Evolutionary conservation across 1,140 invertebrate genomes (phyloP).

Genomic region (Aphelenchoides avenae): DNA sequence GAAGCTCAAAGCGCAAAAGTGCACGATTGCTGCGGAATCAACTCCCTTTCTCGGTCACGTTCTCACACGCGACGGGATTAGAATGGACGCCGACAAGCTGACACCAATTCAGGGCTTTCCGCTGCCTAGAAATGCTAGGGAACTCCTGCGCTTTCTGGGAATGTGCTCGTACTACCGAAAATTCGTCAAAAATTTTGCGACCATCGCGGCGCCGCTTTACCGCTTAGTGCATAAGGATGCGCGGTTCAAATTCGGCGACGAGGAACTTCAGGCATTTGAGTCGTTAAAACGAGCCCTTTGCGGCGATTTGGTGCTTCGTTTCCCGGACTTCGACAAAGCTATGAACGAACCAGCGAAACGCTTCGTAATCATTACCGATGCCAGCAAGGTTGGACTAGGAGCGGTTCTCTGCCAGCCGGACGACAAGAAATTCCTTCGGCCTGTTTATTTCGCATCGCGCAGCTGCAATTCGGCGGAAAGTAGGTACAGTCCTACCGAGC

Average conservation of each 20-base stretch:
- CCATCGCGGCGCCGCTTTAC: too few species aligned
- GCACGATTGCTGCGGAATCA: not conserved
- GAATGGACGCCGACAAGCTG: constrained; percentile 6
- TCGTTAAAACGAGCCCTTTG: too few species aligned
- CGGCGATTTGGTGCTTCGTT: constrained; percentile 2
- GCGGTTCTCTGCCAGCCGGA: constrained; percentile 3
- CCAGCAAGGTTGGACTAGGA: constrained; percentile 1
- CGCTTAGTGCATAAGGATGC: too few species aligned
- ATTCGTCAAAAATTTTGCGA: too few species aligned
- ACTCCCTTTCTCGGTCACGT: not conserved
- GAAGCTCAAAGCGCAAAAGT: too few species aligned
- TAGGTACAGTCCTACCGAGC: constrained; percentile 2
- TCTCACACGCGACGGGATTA: constrained; percentile 1
- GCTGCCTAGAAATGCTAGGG: not conserved
- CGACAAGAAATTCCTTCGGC: not conserved
- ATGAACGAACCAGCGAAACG: not conserved
- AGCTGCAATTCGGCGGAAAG: constrained; percentile 2
- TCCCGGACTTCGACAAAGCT: not conserved
- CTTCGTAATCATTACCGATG: constrained; percentile 2
- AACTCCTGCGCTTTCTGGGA: constrained; percentile 3
- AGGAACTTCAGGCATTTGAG: too few species aligned
- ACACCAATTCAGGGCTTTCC: constrained; percentile 1
- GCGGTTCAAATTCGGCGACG: too few species aligned
- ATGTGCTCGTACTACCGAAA: too few species aligned
- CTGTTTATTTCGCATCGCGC: constrained; percentile 5